Evolutionary conservation across 2,888 invertebrate species (phyloP), one percentile per base, ranked within the genome.

Genomic region (Nezara viridula): DNA sequence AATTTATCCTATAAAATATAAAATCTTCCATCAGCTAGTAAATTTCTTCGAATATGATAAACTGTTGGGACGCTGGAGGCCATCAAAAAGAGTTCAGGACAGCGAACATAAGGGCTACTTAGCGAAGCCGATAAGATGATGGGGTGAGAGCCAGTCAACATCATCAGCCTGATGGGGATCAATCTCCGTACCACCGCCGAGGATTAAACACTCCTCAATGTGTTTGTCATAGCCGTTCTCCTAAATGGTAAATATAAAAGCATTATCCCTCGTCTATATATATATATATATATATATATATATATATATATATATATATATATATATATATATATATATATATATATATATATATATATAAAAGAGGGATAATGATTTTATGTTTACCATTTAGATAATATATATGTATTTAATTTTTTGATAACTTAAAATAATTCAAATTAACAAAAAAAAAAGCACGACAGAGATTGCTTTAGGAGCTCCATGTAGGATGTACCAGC

Each of bases 71-170:
- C 37, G 44, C 44, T 44, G 44, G 40, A n/a, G 44, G 44, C 14
- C 81, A 81, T 81, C 81, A 81, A 81, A 81, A 47, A 81, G 40
- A 40, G 81, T 40, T 44, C 2, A 44, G 44, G 44, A n/a, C 19
- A 6, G 44, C 16, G n/a, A 24, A 19, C n/a, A 47, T n/a, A 21
- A 40, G 44, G 44, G 81, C 81, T 47, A 81, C 81, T 81, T 81
- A 81, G 81, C n/a, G n/a, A 2, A 81, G 66, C 81, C 81, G 81
- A 81, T 81, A 81, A 81, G 81, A 47, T 40, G 44, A 81, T 81
- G 81, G 81, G 81, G 12, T 44, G 81, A 47, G 81, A 44, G n/a
- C 14, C 44, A 44, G 81, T 81, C 81, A 81, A 81, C 81, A 81
- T 81, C 81, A 44, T 81, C 81, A 81, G 44, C 0, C 14, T 81